phyloP scores from a whole-genome alignment of 2,797 vertebrate genomes.

The Peromyscus attwateri region DNA sequence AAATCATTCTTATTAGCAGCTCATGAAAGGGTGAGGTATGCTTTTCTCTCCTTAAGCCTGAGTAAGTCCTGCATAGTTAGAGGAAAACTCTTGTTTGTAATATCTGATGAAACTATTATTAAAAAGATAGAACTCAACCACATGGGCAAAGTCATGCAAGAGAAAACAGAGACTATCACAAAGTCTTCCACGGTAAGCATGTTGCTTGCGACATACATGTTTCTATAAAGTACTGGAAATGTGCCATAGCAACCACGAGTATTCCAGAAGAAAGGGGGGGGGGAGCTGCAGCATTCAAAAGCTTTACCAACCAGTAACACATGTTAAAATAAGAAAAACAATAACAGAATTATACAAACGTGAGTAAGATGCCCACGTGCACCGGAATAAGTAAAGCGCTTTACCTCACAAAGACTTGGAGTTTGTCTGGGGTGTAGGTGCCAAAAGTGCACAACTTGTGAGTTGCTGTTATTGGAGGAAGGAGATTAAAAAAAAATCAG shows the following conservation, averaged over 20 bases:
- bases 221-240: background rate
- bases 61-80: background rate
- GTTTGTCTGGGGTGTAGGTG: background rate
- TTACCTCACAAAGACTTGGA: background rate
- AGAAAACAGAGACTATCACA: background rate
- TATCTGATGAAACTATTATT: background rate
- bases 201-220: rapidly evolving
- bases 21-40: background rate
- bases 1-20: background rate
- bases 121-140: background rate
- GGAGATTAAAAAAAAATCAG: background rate
- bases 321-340: background rate
- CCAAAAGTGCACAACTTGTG: background rate
- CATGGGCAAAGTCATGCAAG: background rate
- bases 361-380: background rate
- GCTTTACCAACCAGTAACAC: background rate
- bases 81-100: background rate
- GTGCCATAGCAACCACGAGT: background rate
- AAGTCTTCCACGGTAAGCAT: background rate
- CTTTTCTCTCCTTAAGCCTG: background rate
- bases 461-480: background rate
- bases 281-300: background rate
- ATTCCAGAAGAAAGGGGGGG: background rate
- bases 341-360: too few relatives aligned
- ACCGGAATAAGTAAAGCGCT: rapidly evolving